Percentiles rank a stretch among this genome's conserved stretches.
These are phyloP conservation scores for Chiloscyllium plagiosum DNA, from an alignment of 2,113 vertebrate species.

Conservation along the genomic window DNA sequence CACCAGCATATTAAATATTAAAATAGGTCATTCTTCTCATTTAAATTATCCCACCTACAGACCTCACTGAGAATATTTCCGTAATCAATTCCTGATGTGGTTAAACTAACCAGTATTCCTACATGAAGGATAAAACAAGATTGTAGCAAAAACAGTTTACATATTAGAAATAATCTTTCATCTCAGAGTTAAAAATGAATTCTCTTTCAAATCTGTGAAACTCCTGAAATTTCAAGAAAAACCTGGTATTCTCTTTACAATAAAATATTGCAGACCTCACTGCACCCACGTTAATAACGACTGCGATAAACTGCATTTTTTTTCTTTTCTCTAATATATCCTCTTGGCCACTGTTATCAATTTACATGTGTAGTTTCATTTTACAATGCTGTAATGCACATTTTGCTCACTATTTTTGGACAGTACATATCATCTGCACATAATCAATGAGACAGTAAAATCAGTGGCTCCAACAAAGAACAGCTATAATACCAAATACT, in stretches of 20 bases:
- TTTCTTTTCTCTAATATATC: background rate
- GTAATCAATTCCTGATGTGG: background rate
- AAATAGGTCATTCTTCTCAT: background rate
- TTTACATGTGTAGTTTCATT: background rate
- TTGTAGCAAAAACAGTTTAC: background rate
- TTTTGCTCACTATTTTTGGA: background rate
- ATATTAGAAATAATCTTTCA: conserved; percentile 6
- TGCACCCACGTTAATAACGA: background rate
- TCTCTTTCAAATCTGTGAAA: background rate
- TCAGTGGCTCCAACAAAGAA: background rate
- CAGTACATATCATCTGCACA: background rate
- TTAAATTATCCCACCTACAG: background rate
- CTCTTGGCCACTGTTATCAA: background rate
- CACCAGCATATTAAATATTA: conserved; percentile 1
- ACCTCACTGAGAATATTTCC: background rate
- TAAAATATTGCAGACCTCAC: background rate
- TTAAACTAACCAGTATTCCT: background rate
- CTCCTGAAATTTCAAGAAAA: background rate
- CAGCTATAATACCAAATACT: background rate
- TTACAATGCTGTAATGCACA: background rate
- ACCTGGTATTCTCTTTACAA: background rate
- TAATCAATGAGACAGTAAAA: background rate
- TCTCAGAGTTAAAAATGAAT: background rate
- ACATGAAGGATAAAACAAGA: background rate
- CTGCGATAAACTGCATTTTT: background rate